phyloP scores from a whole-genome alignment of 30 jellyfish, hydroid and myxozoan species.

The Nemopilema nomurai region DNA sequence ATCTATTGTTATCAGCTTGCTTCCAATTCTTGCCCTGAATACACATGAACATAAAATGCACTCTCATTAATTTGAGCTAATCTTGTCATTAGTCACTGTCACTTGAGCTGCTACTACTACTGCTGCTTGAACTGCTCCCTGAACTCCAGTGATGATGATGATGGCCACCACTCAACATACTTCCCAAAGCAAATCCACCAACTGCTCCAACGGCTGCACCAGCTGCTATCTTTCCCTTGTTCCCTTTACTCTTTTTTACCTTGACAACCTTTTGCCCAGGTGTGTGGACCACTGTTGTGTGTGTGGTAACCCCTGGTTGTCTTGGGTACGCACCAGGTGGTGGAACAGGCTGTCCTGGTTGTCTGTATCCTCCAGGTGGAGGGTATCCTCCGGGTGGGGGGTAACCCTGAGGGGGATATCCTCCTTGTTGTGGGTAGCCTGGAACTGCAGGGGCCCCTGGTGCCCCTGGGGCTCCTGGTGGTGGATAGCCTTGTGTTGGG shows the following conservation, averaged over 20 bases:
- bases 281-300: slow-evolving; percentile 62
- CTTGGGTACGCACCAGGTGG: slow-evolving; percentile 52
- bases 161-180: slow-evolving; percentile 65
- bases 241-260: slow-evolving; percentile 47
- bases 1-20: too few species aligned
- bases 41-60: too few species aligned
- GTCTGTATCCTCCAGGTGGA: background rate
- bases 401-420: slow-evolving; percentile 30
- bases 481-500: slow-evolving; percentile 39
- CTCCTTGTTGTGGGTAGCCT: slow-evolving; percentile 40
- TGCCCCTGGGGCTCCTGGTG: slow-evolving; percentile 31
- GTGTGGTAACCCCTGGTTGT: slow-evolving; percentile 60
- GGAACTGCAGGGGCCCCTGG: slow-evolving; percentile 18
- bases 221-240: slow-evolving; percentile 70
- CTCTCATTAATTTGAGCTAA: background rate
- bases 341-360: slow-evolving; percentile 38
- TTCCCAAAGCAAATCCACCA: slow-evolving; percentile 71
- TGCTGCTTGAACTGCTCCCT: slow-evolving; percentile 22
- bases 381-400: slow-evolving; percentile 46
- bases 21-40: too few species aligned
- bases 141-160: slow-evolving; percentile 40
- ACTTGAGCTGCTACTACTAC: slow-evolving; percentile 67
- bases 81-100: slow-evolving; percentile 45
- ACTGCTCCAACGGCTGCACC: slow-evolving; percentile 76
- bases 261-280: slow-evolving; percentile 41